A percentile compares a stretch with the other conserved stretches of the same genome.
Conservation (phyloP, 1,140 invertebrate genomes). For the Zaprionus capensis region DNA sequence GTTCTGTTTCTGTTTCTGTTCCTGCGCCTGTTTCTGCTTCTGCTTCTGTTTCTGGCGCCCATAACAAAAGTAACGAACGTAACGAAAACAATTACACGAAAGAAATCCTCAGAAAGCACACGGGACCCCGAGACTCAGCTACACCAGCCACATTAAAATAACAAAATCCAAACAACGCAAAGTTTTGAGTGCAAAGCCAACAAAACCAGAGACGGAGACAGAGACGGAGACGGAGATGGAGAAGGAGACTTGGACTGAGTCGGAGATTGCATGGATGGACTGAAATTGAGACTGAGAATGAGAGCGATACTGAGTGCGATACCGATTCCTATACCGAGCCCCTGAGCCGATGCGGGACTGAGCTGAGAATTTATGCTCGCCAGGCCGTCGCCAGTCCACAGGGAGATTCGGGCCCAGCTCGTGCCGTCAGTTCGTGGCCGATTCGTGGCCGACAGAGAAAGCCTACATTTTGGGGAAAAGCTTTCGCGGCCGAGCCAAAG, state of each 20-base stretch:
- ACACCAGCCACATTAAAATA: conserved; percentile 69
- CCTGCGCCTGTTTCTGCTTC: conserved; percentile 2
- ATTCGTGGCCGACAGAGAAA: conserved; percentile 28
- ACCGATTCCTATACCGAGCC: not conserved
- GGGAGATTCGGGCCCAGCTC: conserved; percentile 21
- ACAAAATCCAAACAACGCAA: conserved; percentile 82
- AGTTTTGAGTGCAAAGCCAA: conserved; percentile 74
- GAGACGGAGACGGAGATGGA: conserved; percentile 21
- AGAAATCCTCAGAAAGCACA: conserved; percentile 77
- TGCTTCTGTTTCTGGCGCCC: conserved; percentile 63
- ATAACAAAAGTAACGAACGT: conserved; percentile 77
- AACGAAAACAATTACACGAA: conserved; percentile 81
- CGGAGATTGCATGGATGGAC: not conserved
- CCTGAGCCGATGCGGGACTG: conserved; percentile 19
- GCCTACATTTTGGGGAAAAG: conserved; percentile 78
- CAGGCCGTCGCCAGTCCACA: conserved; percentile 60
- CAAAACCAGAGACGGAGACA: conserved; percentile 41
- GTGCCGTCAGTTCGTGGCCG: conserved; percentile 18
- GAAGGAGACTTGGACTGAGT: not conserved
- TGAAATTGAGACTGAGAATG: conserved; percentile 22
- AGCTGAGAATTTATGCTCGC: conserved; percentile 46
- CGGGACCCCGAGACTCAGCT: conserved; percentile 54
- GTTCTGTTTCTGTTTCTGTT: not conserved
- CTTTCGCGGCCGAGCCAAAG: conserved; percentile 56
- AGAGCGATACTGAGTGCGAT: conserved; percentile 4